These are phyloP conservation scores for Adelosebastes latens DNA, from an alignment of 2,797 vertebrate species.

Conservation along the genomic window DNA sequence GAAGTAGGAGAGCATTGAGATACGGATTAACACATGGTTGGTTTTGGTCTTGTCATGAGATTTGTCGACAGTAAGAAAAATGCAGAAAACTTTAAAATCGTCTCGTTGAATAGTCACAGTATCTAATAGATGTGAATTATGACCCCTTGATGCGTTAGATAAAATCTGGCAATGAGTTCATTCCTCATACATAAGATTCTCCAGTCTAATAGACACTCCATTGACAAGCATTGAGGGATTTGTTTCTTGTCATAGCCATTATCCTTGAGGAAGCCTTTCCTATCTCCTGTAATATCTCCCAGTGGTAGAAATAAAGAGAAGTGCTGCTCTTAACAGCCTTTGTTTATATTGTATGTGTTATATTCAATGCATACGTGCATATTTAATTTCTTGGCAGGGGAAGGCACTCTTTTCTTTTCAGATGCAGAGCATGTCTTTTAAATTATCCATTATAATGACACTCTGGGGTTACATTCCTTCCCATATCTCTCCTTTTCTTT, in stretches of 20 bases:
- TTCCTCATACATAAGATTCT: neutral
- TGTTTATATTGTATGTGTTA: slow-evolving; percentile 41
- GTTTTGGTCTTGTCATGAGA: neutral
- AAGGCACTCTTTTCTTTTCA: slow-evolving; percentile 39
- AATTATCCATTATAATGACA: slow-evolving; percentile 73
- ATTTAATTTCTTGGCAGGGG: slow-evolving; percentile 21
- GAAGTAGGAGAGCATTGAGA: neutral
- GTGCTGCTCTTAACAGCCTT: slow-evolving; percentile 15
- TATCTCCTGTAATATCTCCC: slow-evolving; percentile 19
- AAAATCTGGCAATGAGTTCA: neutral
- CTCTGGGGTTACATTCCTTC: slow-evolving; percentile 48
- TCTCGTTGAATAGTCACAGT: neutral
- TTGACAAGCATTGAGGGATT: neutral
- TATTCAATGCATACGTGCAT: slow-evolving; percentile 36
- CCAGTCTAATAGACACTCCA: slow-evolving; percentile 4
- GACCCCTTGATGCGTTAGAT: neutral
- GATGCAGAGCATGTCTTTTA: slow-evolving; percentile 51
- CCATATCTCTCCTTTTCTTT: slow-evolving; percentile 42
- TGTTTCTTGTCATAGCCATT: slow-evolving; percentile 11
- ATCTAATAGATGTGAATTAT: neutral
- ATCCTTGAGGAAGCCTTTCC: slow-evolving; percentile 1
- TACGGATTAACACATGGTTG: neutral
- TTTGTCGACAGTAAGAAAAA: neutral
- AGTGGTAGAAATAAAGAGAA: slow-evolving; percentile 17
- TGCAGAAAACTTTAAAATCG: neutral